Conservation (phyloP, 1,140 invertebrate genomes). For the Drosophila kanapiae region DNA sequence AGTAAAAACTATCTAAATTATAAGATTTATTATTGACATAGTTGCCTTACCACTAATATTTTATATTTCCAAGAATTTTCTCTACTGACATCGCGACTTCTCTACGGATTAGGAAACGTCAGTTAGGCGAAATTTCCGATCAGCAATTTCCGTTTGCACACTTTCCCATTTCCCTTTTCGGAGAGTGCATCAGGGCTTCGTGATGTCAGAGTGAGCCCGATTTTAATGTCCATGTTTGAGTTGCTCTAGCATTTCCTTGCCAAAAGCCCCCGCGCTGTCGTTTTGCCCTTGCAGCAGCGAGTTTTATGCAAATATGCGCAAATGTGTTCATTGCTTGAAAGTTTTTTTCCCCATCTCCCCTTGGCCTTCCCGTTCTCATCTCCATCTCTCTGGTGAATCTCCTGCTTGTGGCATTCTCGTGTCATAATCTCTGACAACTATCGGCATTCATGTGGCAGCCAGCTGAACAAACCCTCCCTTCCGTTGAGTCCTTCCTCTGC, state of each 20-base stretch:
- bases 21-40: not conserved
- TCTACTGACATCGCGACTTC: not conserved
- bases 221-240: conserved; percentile 61
- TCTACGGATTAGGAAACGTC: conserved; percentile 7
- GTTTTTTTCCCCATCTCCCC: conserved; percentile 48
- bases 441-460: conserved; percentile 75
- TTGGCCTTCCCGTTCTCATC: not conserved
- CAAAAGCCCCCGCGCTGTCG: not conserved
- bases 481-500: not conserved
- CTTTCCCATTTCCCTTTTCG: conserved; percentile 34
- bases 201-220: conserved; percentile 16
- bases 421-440: conserved; percentile 83
- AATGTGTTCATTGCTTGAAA: conserved; percentile 81
- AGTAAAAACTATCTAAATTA: not conserved
- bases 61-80: not conserved
- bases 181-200: conserved; percentile 45
- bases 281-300: conserved; percentile 62
- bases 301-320: conserved; percentile 82
- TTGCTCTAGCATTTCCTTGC: conserved; percentile 46
- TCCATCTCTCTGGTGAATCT: conserved; percentile 14
- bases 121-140: conserved; percentile 19
- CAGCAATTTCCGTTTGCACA: conserved; percentile 27
- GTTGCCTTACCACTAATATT: not conserved
- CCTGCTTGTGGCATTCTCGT: conserved; percentile 66
- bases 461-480: conserved; percentile 23